Base-by-base conservation (phyloP, 2,888 invertebrate genomes). In the Thymelicus sylvestris region DNA sequence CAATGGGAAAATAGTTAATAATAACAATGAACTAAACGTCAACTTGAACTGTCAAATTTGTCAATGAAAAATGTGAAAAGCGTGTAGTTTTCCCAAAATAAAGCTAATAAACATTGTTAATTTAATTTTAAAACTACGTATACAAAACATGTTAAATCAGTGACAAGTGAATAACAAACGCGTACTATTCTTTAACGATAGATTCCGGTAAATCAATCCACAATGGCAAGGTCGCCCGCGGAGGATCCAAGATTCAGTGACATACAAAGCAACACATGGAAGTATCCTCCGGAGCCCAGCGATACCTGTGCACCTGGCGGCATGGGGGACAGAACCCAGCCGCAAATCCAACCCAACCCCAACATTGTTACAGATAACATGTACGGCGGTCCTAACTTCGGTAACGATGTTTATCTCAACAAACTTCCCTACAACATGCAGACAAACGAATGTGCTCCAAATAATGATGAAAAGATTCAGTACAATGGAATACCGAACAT, bases 151-250 rank as follows among this genome's bases (percentile, higher is more conserved):
- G 72, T 59, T 68, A 71, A 73, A 72, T 72, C 68, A 31, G 50
- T 66, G 63, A 67, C 62, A 55, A 55, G 66, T 71, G 47, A 44
- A 44, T 66, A 39, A 64, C 38, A 39, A 68, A 61, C 38, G 63
- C 64, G 41, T 68, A 82, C 78, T 80, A 15, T 50, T 59, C 19
- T 15, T n/a, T 63, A 64, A 64, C 64, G 69, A 69, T 69, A 52
- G 24, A 6, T 24, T 64, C 59, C 64, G 64, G n/a, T 63, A 64
- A n/a, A 83, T 80, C 79, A 86, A 85, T 86, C 87, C 87, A 88
- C 88, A 89, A 94, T 94, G 94, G 92, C 93, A 91, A 93, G 94
- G 91, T 92, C 92, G 90, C 89, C 90, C 78, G 90, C 91, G 79
- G 93, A 94, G 87, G 92, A 93, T 85, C 87, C 91, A 76, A 86